These are phyloP conservation scores for Halcyon leucocephala DNA, from an alignment of 2,797 vertebrate genomes.

Conservation along the genomic window DNA sequence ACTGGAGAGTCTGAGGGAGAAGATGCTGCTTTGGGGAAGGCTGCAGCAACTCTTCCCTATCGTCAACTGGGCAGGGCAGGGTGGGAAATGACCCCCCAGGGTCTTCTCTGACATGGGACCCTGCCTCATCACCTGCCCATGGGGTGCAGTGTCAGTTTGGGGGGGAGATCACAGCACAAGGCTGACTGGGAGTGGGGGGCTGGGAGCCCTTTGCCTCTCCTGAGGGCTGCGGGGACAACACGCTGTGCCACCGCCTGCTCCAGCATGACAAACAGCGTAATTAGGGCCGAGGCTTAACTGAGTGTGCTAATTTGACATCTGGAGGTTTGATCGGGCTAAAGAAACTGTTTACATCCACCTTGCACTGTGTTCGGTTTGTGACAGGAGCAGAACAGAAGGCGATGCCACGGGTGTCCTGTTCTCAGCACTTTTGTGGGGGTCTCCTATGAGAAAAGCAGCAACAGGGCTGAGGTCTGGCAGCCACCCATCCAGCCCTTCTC, in stretches of 20 bases:
- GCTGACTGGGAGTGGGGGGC: accelerated
- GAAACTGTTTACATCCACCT: constrained; percentile 50
- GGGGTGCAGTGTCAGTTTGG: not conserved
- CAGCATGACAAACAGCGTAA: not conserved
- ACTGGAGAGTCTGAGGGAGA: not conserved
- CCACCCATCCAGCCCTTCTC: not conserved
- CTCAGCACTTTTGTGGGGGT: constrained; percentile 20
- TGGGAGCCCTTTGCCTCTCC: not conserved
- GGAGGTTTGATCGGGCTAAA: not conserved
- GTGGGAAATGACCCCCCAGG: not conserved
- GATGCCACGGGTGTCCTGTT: not conserved
- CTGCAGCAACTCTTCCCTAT: not conserved
- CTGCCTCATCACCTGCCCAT: not conserved
- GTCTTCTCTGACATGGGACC: not conserved
- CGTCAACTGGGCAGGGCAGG: not conserved
- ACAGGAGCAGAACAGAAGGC: constrained; percentile 12
- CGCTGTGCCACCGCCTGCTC: not conserved
- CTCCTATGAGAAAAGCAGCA: constrained; percentile 50
- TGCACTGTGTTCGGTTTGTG: constrained; percentile 27
- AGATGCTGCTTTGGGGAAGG: not conserved
- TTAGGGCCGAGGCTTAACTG: not conserved
- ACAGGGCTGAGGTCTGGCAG: not conserved
- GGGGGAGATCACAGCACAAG: not conserved
- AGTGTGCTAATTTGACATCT: constrained; percentile 59
- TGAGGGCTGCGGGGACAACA: not conserved